phyloP scores from a whole-genome alignment of 2,888 invertebrate genomes.

The Glyphotaelius pellucidus region DNA sequence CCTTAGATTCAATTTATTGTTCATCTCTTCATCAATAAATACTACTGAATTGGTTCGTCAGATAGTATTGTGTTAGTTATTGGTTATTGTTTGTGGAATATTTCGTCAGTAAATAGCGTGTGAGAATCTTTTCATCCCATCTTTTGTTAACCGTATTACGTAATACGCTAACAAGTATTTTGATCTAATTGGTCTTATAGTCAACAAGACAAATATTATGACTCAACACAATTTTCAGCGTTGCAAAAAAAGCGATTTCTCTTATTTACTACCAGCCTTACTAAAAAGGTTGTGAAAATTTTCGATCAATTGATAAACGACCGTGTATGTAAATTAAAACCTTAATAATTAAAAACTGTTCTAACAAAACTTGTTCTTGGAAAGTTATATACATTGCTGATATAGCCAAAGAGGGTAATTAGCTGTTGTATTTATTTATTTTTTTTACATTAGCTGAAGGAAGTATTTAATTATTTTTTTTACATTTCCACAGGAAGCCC shows the following conservation, averaged over 20 bases:
- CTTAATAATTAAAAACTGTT: too few species aligned
- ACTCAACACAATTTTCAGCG: not conserved
- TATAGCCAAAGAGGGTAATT: too few species aligned
- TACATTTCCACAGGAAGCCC: too few species aligned
- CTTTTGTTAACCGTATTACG: not conserved
- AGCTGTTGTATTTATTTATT: too few species aligned
- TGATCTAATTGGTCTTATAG: not conserved
- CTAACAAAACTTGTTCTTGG: too few species aligned
- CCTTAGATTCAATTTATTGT: not conserved
- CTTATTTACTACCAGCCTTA: not conserved
- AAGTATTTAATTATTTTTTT: too few species aligned
- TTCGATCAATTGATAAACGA: too few species aligned
- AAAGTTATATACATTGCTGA: too few species aligned
- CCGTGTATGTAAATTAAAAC: too few species aligned
- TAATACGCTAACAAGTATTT: not conserved
- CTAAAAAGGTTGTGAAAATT: too few species aligned
- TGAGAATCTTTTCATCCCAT: not conserved
- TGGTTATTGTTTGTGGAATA: not conserved
- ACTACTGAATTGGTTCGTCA: slow-evolving; percentile 26
- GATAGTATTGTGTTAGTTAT: not conserved
- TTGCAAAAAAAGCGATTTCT: not conserved
- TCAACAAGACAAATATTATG: not conserved
- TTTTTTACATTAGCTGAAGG: too few species aligned
- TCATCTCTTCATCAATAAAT: not conserved
- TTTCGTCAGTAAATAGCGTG: not conserved